Evolutionary conservation across 1,140 invertebrate genomes (phyloP).

Genomic region (Tetramorium simillimum): DNA sequence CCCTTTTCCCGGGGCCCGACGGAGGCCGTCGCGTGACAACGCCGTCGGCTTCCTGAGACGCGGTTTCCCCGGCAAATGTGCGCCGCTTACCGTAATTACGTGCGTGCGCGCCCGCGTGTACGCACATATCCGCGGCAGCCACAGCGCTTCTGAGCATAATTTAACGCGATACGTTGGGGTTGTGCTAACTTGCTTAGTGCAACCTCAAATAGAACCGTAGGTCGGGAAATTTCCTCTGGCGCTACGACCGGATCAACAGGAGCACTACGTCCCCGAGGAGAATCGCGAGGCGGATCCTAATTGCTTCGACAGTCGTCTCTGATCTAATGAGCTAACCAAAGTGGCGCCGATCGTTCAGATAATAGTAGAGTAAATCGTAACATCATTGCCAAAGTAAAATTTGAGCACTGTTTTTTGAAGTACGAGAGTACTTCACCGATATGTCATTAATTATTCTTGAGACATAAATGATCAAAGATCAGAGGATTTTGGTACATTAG

Average conservation of each 20-base stretch:
- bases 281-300: slow-evolving; percentile 62
- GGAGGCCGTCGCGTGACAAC: slow-evolving; percentile 68
- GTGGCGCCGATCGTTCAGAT: slow-evolving; percentile 43
- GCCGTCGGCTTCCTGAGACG: slow-evolving; percentile 58
- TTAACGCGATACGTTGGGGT: slow-evolving; percentile 85
- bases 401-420: not conserved
- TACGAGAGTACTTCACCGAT: too few species aligned
- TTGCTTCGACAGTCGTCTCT: slow-evolving; percentile 61
- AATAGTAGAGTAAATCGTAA: not conserved
- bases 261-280: slow-evolving; percentile 51
- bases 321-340: slow-evolving; percentile 57
- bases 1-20: slow-evolving; percentile 66
- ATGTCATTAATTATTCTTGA: not conserved
- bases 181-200: slow-evolving; percentile 85
- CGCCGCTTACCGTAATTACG: slow-evolving; percentile 68
- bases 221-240: slow-evolving; percentile 74
- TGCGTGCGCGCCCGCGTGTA: slow-evolving; percentile 53
- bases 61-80: slow-evolving; percentile 62
- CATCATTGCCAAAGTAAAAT: not conserved
- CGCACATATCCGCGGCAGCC: slow-evolving; percentile 57
- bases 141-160: slow-evolving; percentile 83
- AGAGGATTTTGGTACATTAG: not conserved
- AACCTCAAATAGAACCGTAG: slow-evolving; percentile 84
- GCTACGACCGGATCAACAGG: slow-evolving; percentile 61
- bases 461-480: not conserved